Evolutionary conservation across 2,888 invertebrate species (phyloP), one percentile per base, ranked within the genome.

Genomic region (Eilema caniola): DNA sequence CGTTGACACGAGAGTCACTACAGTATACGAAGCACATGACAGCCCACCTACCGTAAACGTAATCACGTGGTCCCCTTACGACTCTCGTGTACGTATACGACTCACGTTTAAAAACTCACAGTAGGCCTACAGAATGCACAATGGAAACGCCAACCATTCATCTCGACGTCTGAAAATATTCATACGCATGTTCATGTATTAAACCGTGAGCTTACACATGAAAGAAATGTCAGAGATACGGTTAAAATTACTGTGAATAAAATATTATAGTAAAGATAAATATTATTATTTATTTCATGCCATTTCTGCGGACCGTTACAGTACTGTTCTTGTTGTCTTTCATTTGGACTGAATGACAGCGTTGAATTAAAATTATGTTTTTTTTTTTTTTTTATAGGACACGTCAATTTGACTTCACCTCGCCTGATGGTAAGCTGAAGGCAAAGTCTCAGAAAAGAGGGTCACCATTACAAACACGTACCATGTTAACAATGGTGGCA

Each of bases 101-200:
- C n/a, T n/a, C n/a, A n/a, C n/a, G n/a, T n/a, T n/a, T n/a, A n/a
- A n/a, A n/a, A n/a, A n/a, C n/a, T n/a, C n/a, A n/a, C n/a, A n/a
- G n/a, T n/a, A n/a, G n/a, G n/a, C n/a, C n/a, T n/a, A n/a, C n/a
- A 82, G 86, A 87, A 86, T 85, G 77, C 81, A 72, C 74, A 83
- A 83, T 79, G 79, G 77, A 77, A 79, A 75, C 66, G 73, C 77
- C 56, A 24, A 62, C 63, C 65, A 79, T 81, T 72, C 72, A 78
- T 81, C 81, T 75, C 67, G 67, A 64, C 72, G 69, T 63, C 71
- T 64, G 81, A 78, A 81, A 84, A 84, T 85, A 86, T 86, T 85
- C 79, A 83, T 76, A 73, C 28, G 47, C 73, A 14, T 24, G 31
- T 53, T 59, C 64, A 69, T 70, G 71, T 71, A 71, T 76, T 70